Evolutionary conservation across 2,113 vertebrate genomes (phyloP).

Genomic region (Hippocampus comes): DNA sequence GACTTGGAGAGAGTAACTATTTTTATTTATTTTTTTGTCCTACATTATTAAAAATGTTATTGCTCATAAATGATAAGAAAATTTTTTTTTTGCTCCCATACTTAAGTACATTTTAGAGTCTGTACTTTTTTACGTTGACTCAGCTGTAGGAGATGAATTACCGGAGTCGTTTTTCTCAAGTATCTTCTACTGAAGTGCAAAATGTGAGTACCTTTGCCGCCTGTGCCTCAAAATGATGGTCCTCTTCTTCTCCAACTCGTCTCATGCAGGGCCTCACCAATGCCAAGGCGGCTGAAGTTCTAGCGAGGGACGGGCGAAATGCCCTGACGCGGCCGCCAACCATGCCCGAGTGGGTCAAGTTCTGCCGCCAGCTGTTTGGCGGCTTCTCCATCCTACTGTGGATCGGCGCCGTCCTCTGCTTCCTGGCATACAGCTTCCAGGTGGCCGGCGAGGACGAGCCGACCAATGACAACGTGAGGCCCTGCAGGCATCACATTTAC

Average conservation of each 20-base stretch:
- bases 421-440: constrained; percentile 88
- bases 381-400: constrained; percentile 92
- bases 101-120: too few relatives aligned
- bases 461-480: constrained; percentile 84
- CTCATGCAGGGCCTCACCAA: constrained; percentile 78
- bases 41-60: too few relatives aligned
- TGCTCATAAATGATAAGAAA: too few relatives aligned
- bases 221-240: constrained; percentile 26
- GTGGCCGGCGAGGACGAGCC: constrained; percentile 83
- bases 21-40: too few relatives aligned
- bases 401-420: constrained; percentile 89
- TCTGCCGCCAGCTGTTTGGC: constrained; percentile 90
- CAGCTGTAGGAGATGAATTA: too few relatives aligned
- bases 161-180: too few relatives aligned
- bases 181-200: not conserved
- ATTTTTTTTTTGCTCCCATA: too few relatives aligned
- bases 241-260: not conserved
- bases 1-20: too few relatives aligned
- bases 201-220: not conserved
- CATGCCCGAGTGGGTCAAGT: constrained; percentile 92
- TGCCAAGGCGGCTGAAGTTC: constrained; percentile 74
- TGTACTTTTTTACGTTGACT: too few relatives aligned
- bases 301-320: constrained; percentile 83
- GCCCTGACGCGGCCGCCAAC: constrained; percentile 85
- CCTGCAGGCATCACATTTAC: not conserved